Evolutionary conservation across 2,888 invertebrate species (phyloP).

Genomic region (Rhagonycha fulva): DNA sequence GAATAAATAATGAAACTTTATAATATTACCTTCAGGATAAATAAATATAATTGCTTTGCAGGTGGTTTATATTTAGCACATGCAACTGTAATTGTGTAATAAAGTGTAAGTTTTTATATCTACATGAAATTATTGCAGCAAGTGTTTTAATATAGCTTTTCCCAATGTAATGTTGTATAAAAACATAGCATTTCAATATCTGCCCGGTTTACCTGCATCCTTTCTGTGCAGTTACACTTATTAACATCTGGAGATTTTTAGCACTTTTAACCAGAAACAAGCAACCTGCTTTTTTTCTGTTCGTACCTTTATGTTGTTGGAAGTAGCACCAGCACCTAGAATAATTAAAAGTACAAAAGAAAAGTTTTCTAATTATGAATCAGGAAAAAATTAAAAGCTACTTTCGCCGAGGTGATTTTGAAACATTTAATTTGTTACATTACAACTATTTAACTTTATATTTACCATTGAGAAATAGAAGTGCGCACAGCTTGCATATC

Average conservation of each 20-base stretch:
- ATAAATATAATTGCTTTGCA: slow-evolving; percentile 19
- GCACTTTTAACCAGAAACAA: too few species aligned
- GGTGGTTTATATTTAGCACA: slow-evolving; percentile 10
- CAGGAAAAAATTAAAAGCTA: background rate
- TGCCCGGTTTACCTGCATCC: too few species aligned
- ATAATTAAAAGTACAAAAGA: too few species aligned
- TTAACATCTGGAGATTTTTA: too few species aligned
- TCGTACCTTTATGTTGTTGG: too few species aligned
- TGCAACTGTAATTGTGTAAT: slow-evolving; percentile 5
- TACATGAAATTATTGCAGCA: background rate
- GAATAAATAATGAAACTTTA: slow-evolving; percentile 12
- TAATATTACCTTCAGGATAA: slow-evolving; percentile 10
- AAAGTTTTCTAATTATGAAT: background rate
- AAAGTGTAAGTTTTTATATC: slow-evolving; percentile 13
- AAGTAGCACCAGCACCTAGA: too few species aligned
- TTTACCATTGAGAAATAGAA: background rate
- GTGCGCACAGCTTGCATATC: background rate
- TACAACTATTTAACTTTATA: background rate
- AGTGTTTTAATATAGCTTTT: slow-evolving; percentile 6
- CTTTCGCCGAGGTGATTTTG: background rate
- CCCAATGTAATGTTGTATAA: background rate
- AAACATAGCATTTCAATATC: too few species aligned
- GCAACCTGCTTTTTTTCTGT: too few species aligned
- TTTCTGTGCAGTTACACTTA: too few species aligned
- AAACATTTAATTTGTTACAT: background rate